A percentile compares a stretch with the other conserved stretches of the same genome.
Conservation (phyloP, 1,140 invertebrate genomes). For the Drusus annulatus region DNA sequence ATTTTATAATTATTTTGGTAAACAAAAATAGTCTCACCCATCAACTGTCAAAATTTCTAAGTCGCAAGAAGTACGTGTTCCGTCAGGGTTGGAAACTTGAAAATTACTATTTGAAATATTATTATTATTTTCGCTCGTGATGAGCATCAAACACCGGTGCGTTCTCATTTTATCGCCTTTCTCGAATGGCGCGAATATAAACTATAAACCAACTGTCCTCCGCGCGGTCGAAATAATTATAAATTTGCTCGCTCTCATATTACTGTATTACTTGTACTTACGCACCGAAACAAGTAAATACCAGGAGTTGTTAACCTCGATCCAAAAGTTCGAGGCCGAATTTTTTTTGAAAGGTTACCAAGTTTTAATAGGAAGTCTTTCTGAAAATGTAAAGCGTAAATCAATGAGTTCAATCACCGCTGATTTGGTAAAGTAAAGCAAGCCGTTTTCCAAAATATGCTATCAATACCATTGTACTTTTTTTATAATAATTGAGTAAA, state of each 20-base stretch:
- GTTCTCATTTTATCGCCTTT: conserved; percentile 40
- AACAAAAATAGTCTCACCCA: conserved; percentile 47
- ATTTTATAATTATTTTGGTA: conserved; percentile 9
- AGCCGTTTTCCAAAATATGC: too few species aligned
- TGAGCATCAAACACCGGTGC: conserved; percentile 36
- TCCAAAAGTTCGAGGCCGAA: background rate
- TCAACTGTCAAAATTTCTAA: conserved; percentile 49
- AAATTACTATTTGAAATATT: conserved; percentile 16
- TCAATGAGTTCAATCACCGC: too few species aligned
- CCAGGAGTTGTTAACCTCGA: conserved; percentile 36
- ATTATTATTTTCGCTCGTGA: conserved; percentile 43
- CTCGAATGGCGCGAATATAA: background rate
- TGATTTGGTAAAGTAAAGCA: too few species aligned
- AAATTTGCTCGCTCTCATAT: background rate
- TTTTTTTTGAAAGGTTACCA: too few species aligned
- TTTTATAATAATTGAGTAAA: too few species aligned
- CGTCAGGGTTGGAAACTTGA: conserved; percentile 42
- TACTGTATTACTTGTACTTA: background rate
- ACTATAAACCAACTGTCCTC: background rate
- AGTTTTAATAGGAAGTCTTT: too few species aligned
- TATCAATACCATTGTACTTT: too few species aligned
- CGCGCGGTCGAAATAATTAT: background rate
- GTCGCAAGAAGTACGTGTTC: conserved; percentile 41
- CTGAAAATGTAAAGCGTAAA: too few species aligned
- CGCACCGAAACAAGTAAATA: background rate